Percentiles rank a stretch among this genome's conserved stretches.
These are phyloP conservation scores for Stenolophus ochropezus DNA, from an alignment of 2,888 invertebrate genomes.

Conservation along the genomic window DNA sequence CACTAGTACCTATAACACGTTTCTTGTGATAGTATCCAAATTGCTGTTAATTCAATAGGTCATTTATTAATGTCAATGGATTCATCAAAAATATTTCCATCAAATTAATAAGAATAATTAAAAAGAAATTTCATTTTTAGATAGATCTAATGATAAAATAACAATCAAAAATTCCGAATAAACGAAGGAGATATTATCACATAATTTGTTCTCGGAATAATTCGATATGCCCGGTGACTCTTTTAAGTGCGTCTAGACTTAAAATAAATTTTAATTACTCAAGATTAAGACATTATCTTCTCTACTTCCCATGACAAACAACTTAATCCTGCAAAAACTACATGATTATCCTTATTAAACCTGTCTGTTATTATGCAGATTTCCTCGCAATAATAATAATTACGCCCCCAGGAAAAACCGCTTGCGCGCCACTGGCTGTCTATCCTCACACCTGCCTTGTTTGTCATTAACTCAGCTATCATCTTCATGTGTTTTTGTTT, in stretches of 20 bases:
- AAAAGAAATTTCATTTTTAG: too few species aligned
- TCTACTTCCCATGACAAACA: background rate
- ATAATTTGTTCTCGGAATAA: background rate
- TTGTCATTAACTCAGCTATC: conserved; percentile 63
- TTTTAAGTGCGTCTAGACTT: background rate
- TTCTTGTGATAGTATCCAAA: too few species aligned
- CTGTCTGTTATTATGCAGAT: background rate
- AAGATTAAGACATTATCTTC: conserved; percentile 5
- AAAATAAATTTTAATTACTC: conserved; percentile 14
- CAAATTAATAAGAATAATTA: too few species aligned
- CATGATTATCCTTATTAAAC: background rate
- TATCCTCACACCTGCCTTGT: conserved; percentile 61
- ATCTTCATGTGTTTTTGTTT: conserved; percentile 60
- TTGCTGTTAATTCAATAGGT: too few species aligned
- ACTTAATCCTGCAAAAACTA: background rate
- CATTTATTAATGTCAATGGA: too few species aligned
- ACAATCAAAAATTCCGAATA: background rate
- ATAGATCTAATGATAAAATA: too few species aligned
- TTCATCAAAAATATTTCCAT: too few species aligned
- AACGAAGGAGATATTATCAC: background rate
- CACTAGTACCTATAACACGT: too few species aligned
- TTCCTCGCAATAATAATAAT: background rate
- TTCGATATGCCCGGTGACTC: background rate
- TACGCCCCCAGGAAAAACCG: background rate
- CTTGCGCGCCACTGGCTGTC: conserved; percentile 1